Evolutionary conservation across 2,797 vertebrate species (phyloP).

Genomic region (Lindbergichthys nudifrons): DNA sequence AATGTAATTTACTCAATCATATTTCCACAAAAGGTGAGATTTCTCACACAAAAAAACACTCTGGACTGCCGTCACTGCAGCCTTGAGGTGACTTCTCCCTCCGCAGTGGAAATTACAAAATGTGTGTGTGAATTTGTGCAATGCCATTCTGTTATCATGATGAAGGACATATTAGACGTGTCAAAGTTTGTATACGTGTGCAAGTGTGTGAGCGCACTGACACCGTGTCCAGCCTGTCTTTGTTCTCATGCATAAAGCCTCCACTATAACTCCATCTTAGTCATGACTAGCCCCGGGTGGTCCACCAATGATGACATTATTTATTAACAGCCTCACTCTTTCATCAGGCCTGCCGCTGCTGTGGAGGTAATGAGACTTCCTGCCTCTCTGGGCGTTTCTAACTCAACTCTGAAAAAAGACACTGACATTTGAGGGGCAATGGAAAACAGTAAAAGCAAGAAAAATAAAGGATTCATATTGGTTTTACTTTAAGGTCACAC

Average conservation of each 20-base stretch:
- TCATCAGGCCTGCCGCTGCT: constrained; percentile 46
- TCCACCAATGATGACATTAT: constrained; percentile 67
- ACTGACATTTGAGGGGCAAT: not conserved
- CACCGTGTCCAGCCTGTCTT: constrained; percentile 32
- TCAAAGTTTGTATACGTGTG: not conserved
- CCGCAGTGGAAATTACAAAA: constrained; percentile 37
- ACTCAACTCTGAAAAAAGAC: not conserved
- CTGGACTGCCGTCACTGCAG: constrained; percentile 39
- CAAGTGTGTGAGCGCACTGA: constrained; percentile 16
- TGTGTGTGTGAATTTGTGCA: constrained; percentile 1
- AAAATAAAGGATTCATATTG: not conserved
- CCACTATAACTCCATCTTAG: constrained; percentile 42
- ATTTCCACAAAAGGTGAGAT: not conserved
- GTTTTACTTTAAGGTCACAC: not conserved
- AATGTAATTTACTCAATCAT: too few relatives aligned
- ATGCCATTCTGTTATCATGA: constrained; percentile 26
- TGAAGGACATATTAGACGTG: not conserved
- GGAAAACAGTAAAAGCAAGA: not conserved
- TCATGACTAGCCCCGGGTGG: constrained; percentile 59
- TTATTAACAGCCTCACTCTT: constrained; percentile 67
- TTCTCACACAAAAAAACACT: not conserved
- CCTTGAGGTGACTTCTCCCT: constrained; percentile 20
- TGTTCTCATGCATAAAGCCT: constrained; percentile 71
- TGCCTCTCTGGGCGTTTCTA: constrained; percentile 13
- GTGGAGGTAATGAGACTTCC: constrained; percentile 44